Evolutionary conservation across 2,113 vertebrate genomes (phyloP).

Genomic region (Macrotus californicus): DNA sequence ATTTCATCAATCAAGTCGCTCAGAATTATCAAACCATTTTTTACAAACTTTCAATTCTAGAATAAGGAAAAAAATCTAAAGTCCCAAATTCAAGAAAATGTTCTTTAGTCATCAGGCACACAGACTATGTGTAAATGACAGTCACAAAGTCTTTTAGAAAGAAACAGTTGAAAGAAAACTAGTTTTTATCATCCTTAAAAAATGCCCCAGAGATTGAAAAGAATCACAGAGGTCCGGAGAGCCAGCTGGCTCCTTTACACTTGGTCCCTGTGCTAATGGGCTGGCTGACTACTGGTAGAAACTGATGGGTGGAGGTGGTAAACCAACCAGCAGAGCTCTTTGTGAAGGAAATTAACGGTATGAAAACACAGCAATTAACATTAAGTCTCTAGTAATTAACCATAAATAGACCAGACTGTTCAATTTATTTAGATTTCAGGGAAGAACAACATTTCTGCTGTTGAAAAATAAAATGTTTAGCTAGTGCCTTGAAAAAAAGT

Average conservation of each 20-base stretch:
- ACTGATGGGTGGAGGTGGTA: conserved; percentile 11
- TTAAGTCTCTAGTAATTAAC: conserved; percentile 51
- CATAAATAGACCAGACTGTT: conserved; percentile 32
- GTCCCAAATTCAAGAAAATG: not conserved
- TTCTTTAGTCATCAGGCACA: not conserved
- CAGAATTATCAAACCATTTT: not conserved
- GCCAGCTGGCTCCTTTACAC: not conserved
- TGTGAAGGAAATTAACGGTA: conserved; percentile 48
- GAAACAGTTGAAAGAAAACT: not conserved
- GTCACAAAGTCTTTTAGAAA: not conserved
- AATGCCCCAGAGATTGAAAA: not conserved
- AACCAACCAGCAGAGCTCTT: conserved; percentile 40
- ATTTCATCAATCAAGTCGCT: not conserved
- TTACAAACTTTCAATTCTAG: not conserved
- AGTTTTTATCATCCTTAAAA: not conserved
- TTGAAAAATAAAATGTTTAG: not conserved
- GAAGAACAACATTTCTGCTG: conserved; percentile 31
- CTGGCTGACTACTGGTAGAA: not conserved
- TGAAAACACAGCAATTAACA: conserved; percentile 48
- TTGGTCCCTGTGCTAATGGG: not conserved
- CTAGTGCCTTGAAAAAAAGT: not conserved
- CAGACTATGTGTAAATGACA: not conserved
- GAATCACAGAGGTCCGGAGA: not conserved
- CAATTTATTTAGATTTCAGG: conserved; percentile 35
- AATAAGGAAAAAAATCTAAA: not conserved